Percentiles rank a stretch among this genome's conserved stretches.
These are phyloP conservation scores for Stegodyphus mimosarum DNA, from an alignment of 1,140 invertebrate genomes.

Conservation along the genomic window DNA sequence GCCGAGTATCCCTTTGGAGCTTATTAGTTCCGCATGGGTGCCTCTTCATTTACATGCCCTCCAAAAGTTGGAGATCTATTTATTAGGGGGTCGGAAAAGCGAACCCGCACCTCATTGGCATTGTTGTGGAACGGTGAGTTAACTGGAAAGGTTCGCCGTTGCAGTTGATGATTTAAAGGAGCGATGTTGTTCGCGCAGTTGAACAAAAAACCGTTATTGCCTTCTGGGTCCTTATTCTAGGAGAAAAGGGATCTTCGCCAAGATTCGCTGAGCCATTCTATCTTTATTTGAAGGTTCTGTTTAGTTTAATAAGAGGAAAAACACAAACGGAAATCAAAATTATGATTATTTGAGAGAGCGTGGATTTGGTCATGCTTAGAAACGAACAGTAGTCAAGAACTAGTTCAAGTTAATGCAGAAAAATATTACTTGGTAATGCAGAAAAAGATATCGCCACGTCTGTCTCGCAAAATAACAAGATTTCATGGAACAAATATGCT, in stretches of 20 bases:
- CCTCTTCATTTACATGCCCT: constrained; percentile 55
- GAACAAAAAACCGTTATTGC: constrained; percentile 59
- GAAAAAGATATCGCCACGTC: too few species aligned
- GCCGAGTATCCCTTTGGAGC: constrained; percentile 44
- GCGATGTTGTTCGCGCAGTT: constrained; percentile 53
- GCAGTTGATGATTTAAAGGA: constrained; percentile 47
- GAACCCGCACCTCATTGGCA: constrained; percentile 26
- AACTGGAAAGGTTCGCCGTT: constrained; percentile 2
- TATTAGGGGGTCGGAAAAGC: constrained; percentile 31
- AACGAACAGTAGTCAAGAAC: too few species aligned
- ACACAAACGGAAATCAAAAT: too few species aligned
- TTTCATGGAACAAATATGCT: too few species aligned
- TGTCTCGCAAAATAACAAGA: too few species aligned
- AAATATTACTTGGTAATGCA: too few species aligned
- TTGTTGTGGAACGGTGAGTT: constrained; percentile 43
- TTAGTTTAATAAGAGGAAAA: too few species aligned
- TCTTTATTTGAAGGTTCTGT: not conserved
- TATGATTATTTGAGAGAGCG: too few species aligned
- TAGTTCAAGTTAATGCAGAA: too few species aligned
- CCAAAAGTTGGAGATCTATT: constrained; percentile 54
- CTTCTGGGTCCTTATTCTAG: constrained; percentile 23
- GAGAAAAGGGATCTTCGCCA: not conserved
- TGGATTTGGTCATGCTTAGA: too few species aligned
- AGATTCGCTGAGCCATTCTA: not conserved
- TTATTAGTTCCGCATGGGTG: constrained; percentile 56